Evolutionary conservation across 2,113 vertebrate genomes (phyloP), one percentile per base, ranked within the genome.

Genomic region (Regulus satrapa): DNA sequence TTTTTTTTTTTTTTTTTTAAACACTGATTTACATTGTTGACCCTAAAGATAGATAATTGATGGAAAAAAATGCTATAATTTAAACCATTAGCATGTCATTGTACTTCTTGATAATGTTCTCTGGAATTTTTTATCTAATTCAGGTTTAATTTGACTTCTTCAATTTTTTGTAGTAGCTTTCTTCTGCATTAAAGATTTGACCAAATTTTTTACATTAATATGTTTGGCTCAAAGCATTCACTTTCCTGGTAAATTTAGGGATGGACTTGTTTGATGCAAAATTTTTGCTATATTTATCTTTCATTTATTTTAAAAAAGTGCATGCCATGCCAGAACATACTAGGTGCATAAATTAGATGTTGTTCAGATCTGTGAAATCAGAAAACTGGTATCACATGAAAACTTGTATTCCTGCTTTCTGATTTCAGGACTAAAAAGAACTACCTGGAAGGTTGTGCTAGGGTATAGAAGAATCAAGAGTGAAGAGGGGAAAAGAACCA

Each of bases 341-440:
- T 31, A 41, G 23, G 56, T 73, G 5, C 11, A 41, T 63, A 38
- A 46, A 59, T 49, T 38, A 76, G 15, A 88, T 86, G 5, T 31
- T 54, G 23, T 3, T 45, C 32, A 78, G 34, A 66, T 69, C 46
- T 18, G 23, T 75, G 24, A 84, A 49, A 40, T 56, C 51, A 67
- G 24, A 54, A 89, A 87, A 73, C 1, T 3, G 28, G 20, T 51
- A 69, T 12, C 0, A 0, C 36, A 41, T 45, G 32, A 56, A 43
- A 95, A 46, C 9, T 83, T 82, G 3, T 6, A n/a, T 77, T 86
- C 15, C 58, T 77, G 16, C 6, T 15, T 3, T 52, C 41, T 64
- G 38, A 41, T 67, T 59, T 78, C 17, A 75, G 46, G 41, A 54
- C 8, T 45, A 19, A 52, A 43, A 68, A 61, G 12, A 73, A 14